phyloP scores from a whole-genome alignment of 2,113 vertebrate genomes.

The Perca fluviatilis region DNA sequence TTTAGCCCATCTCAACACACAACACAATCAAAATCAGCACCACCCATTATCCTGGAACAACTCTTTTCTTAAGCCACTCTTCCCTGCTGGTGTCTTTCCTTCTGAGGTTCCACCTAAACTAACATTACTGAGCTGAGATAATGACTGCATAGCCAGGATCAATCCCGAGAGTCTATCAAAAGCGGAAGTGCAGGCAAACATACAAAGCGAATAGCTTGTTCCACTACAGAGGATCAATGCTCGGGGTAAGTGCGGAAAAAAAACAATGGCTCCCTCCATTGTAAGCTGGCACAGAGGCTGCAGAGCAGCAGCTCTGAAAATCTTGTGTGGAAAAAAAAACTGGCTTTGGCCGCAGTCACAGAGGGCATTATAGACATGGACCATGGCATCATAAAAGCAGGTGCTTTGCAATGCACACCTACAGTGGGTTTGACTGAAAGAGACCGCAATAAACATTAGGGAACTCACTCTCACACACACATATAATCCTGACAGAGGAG shows the following conservation, averaged over 20 bases:
- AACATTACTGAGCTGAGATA: slow-evolving; percentile 72
- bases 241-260: slow-evolving; percentile 61
- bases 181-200: slow-evolving; percentile 68
- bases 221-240: slow-evolving; percentile 71
- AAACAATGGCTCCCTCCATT: slow-evolving; percentile 57
- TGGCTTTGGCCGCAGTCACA: slow-evolving; percentile 34
- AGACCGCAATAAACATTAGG: slow-evolving; percentile 54
- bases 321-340: slow-evolving; percentile 33
- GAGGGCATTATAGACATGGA: slow-evolving; percentile 24
- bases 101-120: slow-evolving; percentile 55
- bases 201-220: slow-evolving; percentile 69
- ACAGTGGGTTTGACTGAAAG: slow-evolving; percentile 17
- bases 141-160: slow-evolving; percentile 72
- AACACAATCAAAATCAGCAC: slow-evolving; percentile 27
- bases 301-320: slow-evolving; percentile 20
- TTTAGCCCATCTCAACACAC: neutral
- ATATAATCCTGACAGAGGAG: slow-evolving; percentile 59
- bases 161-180: slow-evolving; percentile 74
- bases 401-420: slow-evolving; percentile 36
- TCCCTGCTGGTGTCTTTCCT: slow-evolving; percentile 58
- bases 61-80: slow-evolving; percentile 45
- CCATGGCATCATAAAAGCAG: slow-evolving; percentile 22
- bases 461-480: slow-evolving; percentile 42
- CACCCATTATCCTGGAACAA: slow-evolving; percentile 32
- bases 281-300: slow-evolving; percentile 34